Percentiles rank a stretch among this genome's conserved stretches.
phyloP scores from a whole-genome alignment of 53 echinoderm and acorn worm species.

The Henricia sp. region DNA sequence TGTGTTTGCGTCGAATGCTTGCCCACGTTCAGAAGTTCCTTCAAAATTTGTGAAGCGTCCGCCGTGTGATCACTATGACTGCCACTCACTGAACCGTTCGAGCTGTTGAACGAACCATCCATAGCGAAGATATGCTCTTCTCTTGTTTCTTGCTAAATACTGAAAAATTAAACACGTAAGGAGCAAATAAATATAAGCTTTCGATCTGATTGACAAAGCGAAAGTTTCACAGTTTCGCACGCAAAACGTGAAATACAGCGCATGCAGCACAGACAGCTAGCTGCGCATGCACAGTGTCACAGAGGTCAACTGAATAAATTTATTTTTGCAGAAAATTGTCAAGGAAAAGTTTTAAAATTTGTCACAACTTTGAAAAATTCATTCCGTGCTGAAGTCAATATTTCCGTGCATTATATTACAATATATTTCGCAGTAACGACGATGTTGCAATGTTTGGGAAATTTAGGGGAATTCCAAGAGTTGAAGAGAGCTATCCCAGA shows the following conservation, averaged over 20 bases:
- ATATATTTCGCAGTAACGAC: neutral
- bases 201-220: neutral
- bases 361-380: neutral
- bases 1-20: slow-evolving; percentile 64
- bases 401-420: neutral
- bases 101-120: slow-evolving; percentile 60
- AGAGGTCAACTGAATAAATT: neutral
- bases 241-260: neutral
- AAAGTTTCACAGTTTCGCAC: neutral
- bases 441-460: slow-evolving; percentile 8
- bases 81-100: slow-evolving; percentile 44
- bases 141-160: neutral
- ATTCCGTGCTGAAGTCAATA: neutral
- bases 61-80: slow-evolving; percentile 48
- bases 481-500: neutral
- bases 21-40: slow-evolving; percentile 91
- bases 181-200: neutral
- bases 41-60: slow-evolving; percentile 89
- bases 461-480: slow-evolving; percentile 8
- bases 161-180: neutral
- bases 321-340: neutral
- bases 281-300: slow-evolving; percentile 19
- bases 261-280: neutral
- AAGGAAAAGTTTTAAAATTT: neutral
- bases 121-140: neutral